Evolutionary conservation across 2,888 invertebrate species (phyloP).

Genomic region (Ariolimax columbianus): DNA sequence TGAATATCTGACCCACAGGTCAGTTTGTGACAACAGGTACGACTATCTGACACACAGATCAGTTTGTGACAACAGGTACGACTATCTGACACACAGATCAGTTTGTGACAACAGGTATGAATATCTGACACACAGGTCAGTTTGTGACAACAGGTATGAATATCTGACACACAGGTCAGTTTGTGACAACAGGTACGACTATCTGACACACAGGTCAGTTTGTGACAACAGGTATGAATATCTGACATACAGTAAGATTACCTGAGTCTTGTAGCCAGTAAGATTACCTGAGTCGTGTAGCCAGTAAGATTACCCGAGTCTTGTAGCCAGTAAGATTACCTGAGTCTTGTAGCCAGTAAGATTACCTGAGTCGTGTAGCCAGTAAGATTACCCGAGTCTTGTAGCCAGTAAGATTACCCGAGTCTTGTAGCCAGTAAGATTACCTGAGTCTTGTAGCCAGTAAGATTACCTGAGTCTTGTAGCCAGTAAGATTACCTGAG

Average conservation of each 20-base stretch:
- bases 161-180: not conserved
- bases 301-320: constrained; percentile 77
- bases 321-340: constrained; percentile 77
- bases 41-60: not conserved
- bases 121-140: not conserved
- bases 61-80: not conserved
- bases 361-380: constrained; percentile 79
- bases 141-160: not conserved
- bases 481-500: constrained; percentile 77
- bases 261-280: constrained; percentile 79
- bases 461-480: constrained; percentile 78
- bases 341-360: constrained; percentile 78
- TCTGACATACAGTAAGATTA: too few relatives aligned
- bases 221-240: not conserved
- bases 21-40: not conserved
- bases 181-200: not conserved
- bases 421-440: constrained; percentile 77
- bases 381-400: constrained; percentile 77
- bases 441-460: constrained; percentile 79
- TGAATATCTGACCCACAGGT: not conserved
- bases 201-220: not conserved
- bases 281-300: constrained; percentile 78
- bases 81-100: not conserved
- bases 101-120: not conserved
- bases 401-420: constrained; percentile 77